Evolutionary conservation across 2,113 vertebrate species (phyloP).

Genomic region (Onychorhynchus coronatus): DNA sequence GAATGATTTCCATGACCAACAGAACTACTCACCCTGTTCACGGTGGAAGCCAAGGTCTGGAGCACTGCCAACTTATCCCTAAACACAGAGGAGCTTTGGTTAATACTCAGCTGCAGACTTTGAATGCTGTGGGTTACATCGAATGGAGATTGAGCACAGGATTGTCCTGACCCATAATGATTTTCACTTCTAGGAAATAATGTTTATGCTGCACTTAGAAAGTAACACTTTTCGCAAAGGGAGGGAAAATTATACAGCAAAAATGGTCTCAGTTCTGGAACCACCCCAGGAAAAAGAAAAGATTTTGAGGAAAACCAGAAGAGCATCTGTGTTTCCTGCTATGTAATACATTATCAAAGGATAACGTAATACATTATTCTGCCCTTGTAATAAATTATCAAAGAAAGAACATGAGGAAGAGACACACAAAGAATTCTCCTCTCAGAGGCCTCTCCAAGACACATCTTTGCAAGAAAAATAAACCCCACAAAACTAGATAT

Average conservation of each 20-base stretch:
- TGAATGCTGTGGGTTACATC: background rate
- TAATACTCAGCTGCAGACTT: background rate
- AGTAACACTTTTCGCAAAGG: background rate
- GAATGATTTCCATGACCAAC: fast-evolving
- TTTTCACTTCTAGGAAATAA: background rate
- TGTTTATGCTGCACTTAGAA: background rate
- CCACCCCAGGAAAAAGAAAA: background rate
- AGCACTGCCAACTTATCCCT: slow-evolving; percentile 90
- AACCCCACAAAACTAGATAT: background rate
- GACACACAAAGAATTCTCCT: background rate
- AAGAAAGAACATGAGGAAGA: background rate
- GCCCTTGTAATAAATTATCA: background rate
- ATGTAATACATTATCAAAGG: background rate
- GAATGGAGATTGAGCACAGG: background rate
- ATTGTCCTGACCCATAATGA: fast-evolving
- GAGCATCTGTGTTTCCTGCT: background rate
- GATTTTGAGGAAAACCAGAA: background rate
- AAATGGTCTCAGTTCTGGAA: background rate
- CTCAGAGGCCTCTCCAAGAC: background rate
- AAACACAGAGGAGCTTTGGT: slow-evolving; percentile 2
- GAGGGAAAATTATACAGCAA: background rate
- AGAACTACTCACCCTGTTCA: slow-evolving; percentile 80
- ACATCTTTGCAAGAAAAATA: background rate
- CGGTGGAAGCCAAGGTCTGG: slow-evolving; percentile 84
- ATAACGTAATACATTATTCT: too few species aligned